Base-by-base conservation (phyloP, 1,140 invertebrate genomes). In the Cydia pomonella region DNA sequence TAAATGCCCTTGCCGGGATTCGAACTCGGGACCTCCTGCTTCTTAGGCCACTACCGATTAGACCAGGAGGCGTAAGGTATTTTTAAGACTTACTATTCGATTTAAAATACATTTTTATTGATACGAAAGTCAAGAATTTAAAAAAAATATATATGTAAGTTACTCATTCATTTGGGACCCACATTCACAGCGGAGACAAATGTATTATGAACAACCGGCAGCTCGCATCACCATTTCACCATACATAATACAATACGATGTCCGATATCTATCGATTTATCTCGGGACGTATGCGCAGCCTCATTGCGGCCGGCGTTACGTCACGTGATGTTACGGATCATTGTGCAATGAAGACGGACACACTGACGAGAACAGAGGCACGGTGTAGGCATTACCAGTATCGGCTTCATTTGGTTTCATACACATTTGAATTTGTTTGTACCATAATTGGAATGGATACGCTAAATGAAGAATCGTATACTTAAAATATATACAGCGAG, bases 321-420 rank as follows among this genome's bases (percentile, higher is more conserved):
- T 69, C 64, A 69, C 29, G 64, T 18, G 29, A 69, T 41, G 64
- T 69, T 69, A 69, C 64, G 33, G 64, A 7, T 69, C 64, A 69
- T 69, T 69, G 64, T 69, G 64, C 64, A 69, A 69, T 69, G 64
- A 69, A 69, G 64, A 69, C 64, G 64, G 64, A 69, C 64, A 69
- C 64, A 69, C 64, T 41, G 64, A 33, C 63, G 3, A 50, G 47
- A 50, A 7, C 62, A 33, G 64, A 5, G 27, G 3, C n/a, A 5
- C 64, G 29, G 64, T 59, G 18, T 59, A 23, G 1, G 47, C 5
- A 18, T 50, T 50, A 18, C 47, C 47, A 50, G 47, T 50, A 50
- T 50, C 5, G 6, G 50, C 50, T 18, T n/a, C n/a, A 47, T 53
- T 53, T 18, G 50, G 16, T 23, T 59, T 59, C 21, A 59, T 23